Percentiles rank a stretch among this genome's conserved stretches.
phyloP scores from a whole-genome alignment of 1,140 invertebrate species.

The Mesaphorura yosii region DNA sequence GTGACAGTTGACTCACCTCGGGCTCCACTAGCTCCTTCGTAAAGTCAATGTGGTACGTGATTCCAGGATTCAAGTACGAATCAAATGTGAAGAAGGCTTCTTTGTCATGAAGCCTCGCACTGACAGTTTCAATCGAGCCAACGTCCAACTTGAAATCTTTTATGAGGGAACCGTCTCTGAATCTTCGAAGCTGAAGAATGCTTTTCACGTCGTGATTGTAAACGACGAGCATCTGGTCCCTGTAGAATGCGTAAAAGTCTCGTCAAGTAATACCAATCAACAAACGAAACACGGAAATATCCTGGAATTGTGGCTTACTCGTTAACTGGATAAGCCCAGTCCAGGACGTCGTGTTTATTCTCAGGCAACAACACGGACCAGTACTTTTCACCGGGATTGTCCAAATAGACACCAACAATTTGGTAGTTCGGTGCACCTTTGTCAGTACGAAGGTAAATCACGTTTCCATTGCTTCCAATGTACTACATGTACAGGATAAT shows the following conservation, averaged over 20 bases:
- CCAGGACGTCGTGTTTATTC: constrained; percentile 73
- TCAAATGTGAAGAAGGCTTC: constrained; percentile 91
- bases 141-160: constrained; percentile 67
- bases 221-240: constrained; percentile 73
- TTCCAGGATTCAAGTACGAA: constrained; percentile 82
- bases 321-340: constrained; percentile 73
- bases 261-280: neutral
- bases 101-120: constrained; percentile 67
- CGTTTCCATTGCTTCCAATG: too few species aligned
- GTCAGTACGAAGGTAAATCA: constrained; percentile 84
- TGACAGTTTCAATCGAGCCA: constrained; percentile 71
- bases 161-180: constrained; percentile 59
- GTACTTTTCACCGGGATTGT: constrained; percentile 56
- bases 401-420: constrained; percentile 78
- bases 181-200: constrained; percentile 60
- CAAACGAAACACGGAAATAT: neutral
- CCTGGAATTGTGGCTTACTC: constrained; percentile 32
- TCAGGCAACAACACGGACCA: constrained; percentile 78
- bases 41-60: constrained; percentile 80
- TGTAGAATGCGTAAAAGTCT: constrained; percentile 1
- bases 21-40: constrained; percentile 49
- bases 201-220: constrained; percentile 88
- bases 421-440: constrained; percentile 84
- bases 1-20: constrained; percentile 42
- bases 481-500: too few species aligned